Percentiles rank a stretch among this genome's conserved stretches.
phyloP scores from a whole-genome alignment of 2,888 invertebrate genomes.

The Acrobasis repandana region DNA sequence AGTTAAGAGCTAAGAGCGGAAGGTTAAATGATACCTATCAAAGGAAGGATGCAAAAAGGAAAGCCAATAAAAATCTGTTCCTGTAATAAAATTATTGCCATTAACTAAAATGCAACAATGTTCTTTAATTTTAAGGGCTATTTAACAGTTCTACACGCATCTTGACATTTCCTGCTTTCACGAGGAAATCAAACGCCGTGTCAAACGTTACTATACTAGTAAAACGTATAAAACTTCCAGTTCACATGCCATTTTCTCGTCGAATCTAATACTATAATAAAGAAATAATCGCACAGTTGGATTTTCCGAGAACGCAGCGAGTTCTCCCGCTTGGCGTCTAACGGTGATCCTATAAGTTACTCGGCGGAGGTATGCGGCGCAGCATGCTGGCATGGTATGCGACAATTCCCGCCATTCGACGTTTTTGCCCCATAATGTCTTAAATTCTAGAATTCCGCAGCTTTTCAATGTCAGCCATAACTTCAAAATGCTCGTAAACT shows the following conservation, averaged over 20 bases:
- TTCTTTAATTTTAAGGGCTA: no score
- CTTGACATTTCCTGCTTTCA: conserved; percentile 24
- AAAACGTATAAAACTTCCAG: conserved; percentile 11
- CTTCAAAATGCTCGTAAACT: conserved; percentile 2
- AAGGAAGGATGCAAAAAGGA: no score
- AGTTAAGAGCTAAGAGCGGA: no score
- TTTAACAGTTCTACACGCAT: background rate
- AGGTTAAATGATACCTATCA: no score
- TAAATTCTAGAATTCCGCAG: conserved; percentile 5
- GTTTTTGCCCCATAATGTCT: conserved; percentile 28
- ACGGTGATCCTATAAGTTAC: conserved; percentile 47
- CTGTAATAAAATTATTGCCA: no score
- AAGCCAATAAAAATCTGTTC: no score
- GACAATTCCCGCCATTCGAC: conserved; percentile 28
- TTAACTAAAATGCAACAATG: no score
- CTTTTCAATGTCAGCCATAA: conserved; percentile 6
- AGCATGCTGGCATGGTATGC: conserved; percentile 32
- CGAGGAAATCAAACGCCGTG: conserved; percentile 13
- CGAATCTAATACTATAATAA: conserved; percentile 3
- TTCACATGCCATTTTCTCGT: conserved; percentile 21
- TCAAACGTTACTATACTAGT: no score
- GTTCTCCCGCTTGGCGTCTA: conserved; percentile 35
- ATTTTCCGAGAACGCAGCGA: conserved; percentile 38
- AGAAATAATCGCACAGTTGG: conserved; percentile 28
- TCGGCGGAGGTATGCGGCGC: conserved; percentile 34